Base-by-base conservation (phyloP, 1,140 invertebrate genomes). In the Ladona fulva region DNA sequence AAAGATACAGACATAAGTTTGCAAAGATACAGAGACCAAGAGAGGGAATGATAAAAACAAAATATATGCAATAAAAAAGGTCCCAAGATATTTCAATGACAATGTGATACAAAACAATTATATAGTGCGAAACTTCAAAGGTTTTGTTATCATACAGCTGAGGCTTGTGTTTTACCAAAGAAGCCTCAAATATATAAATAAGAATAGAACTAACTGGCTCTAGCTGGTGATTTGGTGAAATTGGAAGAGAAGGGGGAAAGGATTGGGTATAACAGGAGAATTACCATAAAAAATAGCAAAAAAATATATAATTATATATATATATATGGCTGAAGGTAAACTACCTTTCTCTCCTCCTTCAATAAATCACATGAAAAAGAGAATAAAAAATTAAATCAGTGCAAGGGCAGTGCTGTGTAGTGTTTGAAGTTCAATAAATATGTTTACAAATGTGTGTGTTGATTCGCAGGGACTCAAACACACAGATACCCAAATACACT, bases 141-240 rank as follows among this genome's bases (percentile, higher is more conserved):
- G 52, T 66, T 66, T 66, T 66, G 29, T 37, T 6, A 66, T 66
- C 52, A 66, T 66, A 66, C 14, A 66, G n/a, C 3, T 19, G 52
- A 66, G 52, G 52, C 52, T 66, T 66, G 14, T 19, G n/a, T 66
- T 66, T 16, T 66, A 19, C n/a, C n/a, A 66, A 66, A 66, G 52
- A 66, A 66, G 29, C 52, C 44, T 77, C 25, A 74, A 77, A 44
- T 42, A 80, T 37, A 52, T 79, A 25, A 75, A 25, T 77, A 73
- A n/a, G 12, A 44, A 25, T 59, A 14, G 74, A 24, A 42, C 76
- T 75, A 52, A 76, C 10, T 76, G 25, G 37, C 77, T 78, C 59
- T 77, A 75, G 29, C 75, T 76, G 25, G 25, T 42, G n/a, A 76
- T 76, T 76, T 76, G 75, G 25, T 42, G 25, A 42, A 37, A n/a